phyloP scores from a whole-genome alignment of 2,797 vertebrate genomes.

The Sebastes alutus region DNA sequence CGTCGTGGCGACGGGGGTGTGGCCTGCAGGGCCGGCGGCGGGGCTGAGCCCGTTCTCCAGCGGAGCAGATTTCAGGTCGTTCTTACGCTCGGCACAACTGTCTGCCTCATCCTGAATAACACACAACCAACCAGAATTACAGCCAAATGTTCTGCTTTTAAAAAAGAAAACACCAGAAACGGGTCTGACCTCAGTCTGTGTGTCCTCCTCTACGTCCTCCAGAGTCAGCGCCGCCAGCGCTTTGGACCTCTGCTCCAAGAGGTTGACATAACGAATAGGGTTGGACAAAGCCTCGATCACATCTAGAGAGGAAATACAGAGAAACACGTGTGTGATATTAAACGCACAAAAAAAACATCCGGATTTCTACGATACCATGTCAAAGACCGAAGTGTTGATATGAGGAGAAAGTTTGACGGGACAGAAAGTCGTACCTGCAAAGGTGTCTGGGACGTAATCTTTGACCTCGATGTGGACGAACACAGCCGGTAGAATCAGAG shows the following conservation, averaged over 20 bases:
- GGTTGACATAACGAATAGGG: conserved; percentile 95
- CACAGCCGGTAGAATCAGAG: conserved; percentile 90
- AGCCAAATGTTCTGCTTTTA: rapidly evolving
- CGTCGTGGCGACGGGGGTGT: conserved; percentile 83
- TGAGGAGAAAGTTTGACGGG: neutral
- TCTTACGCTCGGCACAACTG: conserved; percentile 84
- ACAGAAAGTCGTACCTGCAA: conserved; percentile 87
- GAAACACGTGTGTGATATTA: neutral
- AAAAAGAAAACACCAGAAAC: neutral
- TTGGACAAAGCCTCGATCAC: conserved; percentile 98
- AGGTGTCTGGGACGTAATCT: conserved; percentile 98
- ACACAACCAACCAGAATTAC: neutral
- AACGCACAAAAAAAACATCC: no score
- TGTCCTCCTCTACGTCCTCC: conserved; percentile 92
- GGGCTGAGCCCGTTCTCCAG: conserved; percentile 94
- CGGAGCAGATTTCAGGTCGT: conserved; percentile 85
- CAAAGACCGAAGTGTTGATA: no score
- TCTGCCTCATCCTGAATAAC: conserved; percentile 70
- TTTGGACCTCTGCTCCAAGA: conserved; percentile 97
- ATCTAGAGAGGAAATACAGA: conserved; percentile 78
- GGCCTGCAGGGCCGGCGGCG: conserved; percentile 80
- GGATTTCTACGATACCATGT: no score
- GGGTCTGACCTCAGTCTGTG: conserved; percentile 87
- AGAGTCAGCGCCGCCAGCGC: conserved; percentile 94
- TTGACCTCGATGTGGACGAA: conserved; percentile 98